Base-by-base conservation (phyloP, 2,888 invertebrate species). In the Oscheius sp. region DNA sequence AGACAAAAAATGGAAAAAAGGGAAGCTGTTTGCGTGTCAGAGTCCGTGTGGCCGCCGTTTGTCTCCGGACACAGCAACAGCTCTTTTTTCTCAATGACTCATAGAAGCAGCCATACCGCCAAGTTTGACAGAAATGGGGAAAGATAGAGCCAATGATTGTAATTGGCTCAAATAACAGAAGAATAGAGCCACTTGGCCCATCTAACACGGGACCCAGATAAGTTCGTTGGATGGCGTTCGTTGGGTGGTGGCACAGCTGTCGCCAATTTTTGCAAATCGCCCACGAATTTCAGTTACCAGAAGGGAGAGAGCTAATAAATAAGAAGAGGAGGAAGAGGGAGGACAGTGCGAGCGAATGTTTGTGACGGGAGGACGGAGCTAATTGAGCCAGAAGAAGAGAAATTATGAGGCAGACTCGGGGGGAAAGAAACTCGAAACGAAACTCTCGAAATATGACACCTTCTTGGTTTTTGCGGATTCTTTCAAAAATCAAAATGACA, bases 191-290 rank as follows among this genome's bases (percentile, higher is more conserved):
- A 61, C 61, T 61, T 35, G 35, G 35, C 35, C 35, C 35, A 3
- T 35, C 35, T 9, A 9, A 9, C 35, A 35, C 9, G 35, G 35
- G n/a, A n/a, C 35, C 35, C 35, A 9, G 35, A 35, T 35, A 35
- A 35, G 35, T 35, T 35, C 35, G 35, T 35, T 9, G 35, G 25
- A 25, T 18, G 49, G 27, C 52, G 66, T 66, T 66, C 66, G 43
- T 61, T 45, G 29, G 66, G 66, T 63, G 35, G 35, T 35, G 66
- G 66, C 66, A 66, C 66, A 66, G 66, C 66, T 66, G 66, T 66
- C 66, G 49, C 66, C 66, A 66, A 66, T 66, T 66, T 66, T 66
- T 66, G 52, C 66, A 49, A 66, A 66, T 66, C 52, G 66, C 52
- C 52, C 66, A 66, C 52, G 66, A 66, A 66, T 52, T 66, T 27